These are phyloP conservation scores for Neoitamus cyanurus DNA, from an alignment of 2,888 invertebrate genomes.

Conservation along the genomic window DNA sequence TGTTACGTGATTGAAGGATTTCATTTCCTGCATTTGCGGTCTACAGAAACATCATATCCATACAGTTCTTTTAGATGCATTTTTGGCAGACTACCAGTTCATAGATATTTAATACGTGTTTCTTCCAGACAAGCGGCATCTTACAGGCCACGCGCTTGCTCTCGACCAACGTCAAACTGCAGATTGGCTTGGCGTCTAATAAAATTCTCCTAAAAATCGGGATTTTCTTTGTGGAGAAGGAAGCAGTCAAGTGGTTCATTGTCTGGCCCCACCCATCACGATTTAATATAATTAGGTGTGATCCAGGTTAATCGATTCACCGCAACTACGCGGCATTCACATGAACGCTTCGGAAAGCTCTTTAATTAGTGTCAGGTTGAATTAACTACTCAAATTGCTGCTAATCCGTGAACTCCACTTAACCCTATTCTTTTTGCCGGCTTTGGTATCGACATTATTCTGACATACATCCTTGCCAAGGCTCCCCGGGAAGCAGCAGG, in stretches of 20 bases:
- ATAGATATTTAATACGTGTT: too few species aligned
- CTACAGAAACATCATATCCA: too few species aligned
- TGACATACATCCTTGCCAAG: not conserved
- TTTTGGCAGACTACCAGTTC: too few species aligned
- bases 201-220: not conserved
- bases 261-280: not conserved
- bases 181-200: too few species aligned
- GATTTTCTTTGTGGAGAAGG: not conserved
- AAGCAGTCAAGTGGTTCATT: not conserved
- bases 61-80: too few species aligned
- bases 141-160: too few species aligned
- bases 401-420: conserved; percentile 20
- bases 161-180: too few species aligned
- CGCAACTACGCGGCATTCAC: not conserved
- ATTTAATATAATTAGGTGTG: not conserved
- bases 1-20: too few species aligned
- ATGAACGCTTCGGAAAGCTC: not conserved
- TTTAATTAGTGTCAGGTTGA: conserved; percentile 24
- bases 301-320: not conserved
- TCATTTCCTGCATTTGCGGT: too few species aligned
- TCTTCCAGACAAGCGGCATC: too few species aligned
- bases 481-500: not conserved
- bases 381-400: conserved; percentile 28
- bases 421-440: not conserved
- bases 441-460: not conserved